phyloP scores from a whole-genome alignment of 2,797 vertebrate species.

The Galaxias olidus region DNA sequence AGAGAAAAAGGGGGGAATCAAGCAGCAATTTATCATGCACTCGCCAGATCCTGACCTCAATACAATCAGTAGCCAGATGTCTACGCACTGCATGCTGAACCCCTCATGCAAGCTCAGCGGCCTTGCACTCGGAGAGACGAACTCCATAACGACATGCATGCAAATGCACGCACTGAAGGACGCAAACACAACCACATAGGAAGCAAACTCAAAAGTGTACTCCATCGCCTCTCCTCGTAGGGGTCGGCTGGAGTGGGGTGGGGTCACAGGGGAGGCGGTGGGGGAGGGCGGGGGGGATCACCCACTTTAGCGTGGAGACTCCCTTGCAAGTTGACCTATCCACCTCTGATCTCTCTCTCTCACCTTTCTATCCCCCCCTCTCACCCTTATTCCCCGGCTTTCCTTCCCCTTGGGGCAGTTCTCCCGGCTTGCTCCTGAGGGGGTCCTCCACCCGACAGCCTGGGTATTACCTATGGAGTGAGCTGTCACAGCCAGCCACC shows the following conservation, averaged over 20 bases:
- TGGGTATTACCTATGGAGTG: constrained; percentile 69
- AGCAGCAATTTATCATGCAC: constrained; percentile 67
- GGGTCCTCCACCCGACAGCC: constrained; percentile 56
- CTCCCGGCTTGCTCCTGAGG: constrained; percentile 48
- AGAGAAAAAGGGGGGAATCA: constrained; percentile 58
- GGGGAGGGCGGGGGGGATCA: constrained; percentile 14
- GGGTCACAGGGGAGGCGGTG: constrained; percentile 3
- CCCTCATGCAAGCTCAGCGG: constrained; percentile 14
- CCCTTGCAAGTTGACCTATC: constrained; percentile 50
- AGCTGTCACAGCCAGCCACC: constrained; percentile 69
- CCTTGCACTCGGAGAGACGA: neutral
- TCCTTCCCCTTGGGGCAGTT: neutral
- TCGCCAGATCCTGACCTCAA: constrained; percentile 71
- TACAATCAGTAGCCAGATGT: constrained; percentile 68
- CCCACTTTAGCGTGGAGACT: constrained; percentile 44
- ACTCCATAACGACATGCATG: neutral
- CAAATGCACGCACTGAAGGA: neutral
- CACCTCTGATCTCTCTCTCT: constrained; percentile 1
- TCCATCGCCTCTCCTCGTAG: neutral
- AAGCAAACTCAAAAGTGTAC: neutral
- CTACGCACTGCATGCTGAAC: constrained; percentile 12
- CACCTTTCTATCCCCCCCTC: neutral
- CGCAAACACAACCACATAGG: neutral
- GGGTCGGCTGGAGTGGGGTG: neutral
- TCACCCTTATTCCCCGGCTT: neutral